Evolutionary conservation across 2,113 vertebrate species (phyloP), one percentile per base, ranked within the genome.

Genomic region (Ochotona princeps): DNA sequence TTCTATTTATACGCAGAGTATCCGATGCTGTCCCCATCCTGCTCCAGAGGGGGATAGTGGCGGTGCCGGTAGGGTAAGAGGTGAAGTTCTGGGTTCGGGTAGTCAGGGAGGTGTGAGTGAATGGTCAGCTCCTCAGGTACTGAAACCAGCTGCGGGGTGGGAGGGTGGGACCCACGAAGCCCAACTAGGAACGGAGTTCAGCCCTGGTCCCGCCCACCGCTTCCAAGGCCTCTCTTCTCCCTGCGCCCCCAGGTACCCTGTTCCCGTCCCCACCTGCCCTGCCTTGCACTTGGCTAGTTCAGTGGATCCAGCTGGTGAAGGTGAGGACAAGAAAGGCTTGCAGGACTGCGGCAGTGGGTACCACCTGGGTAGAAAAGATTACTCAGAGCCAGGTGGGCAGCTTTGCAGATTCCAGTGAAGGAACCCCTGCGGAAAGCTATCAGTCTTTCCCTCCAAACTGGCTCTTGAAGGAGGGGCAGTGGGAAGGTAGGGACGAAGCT

Each of bases 1-100:
- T 98, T 92, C 97, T 97, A 96, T 98, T 97, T 98, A 97, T 98
- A 98, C 93, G 88, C 93, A 88, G 83, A 96, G 96, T 97, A 97
- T 98, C 95, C 32, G 70, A 95, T 97, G 94, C 7, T 26, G 86
- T 93, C 92, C 97, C 38, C 13, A 13, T 14, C 13, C 14, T 14
- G 2, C 23, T 92, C 92, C 96, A 91, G 75, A 0, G 13, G 92
- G 93, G 70, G 38, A 44, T 44, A 44, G 38, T 44, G 38, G 38
- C 38, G 38, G 38, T 44, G 38, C 38, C 38, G 38, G 38, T 44
- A 69, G 76, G 67, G 75, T 69, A 73, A 67, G 83, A 69, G 79
- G 47, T 63, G 70, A 94, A 94, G 67, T 91, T 65, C 26, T 38
- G 38, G 15, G 38, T 81, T 66, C 18, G 72, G 90, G 90, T 93